Evolutionary conservation across 2,888 invertebrate genomes (phyloP), one percentile per base, ranked within the genome.

Genomic region (Euplagia quadripunctaria): DNA sequence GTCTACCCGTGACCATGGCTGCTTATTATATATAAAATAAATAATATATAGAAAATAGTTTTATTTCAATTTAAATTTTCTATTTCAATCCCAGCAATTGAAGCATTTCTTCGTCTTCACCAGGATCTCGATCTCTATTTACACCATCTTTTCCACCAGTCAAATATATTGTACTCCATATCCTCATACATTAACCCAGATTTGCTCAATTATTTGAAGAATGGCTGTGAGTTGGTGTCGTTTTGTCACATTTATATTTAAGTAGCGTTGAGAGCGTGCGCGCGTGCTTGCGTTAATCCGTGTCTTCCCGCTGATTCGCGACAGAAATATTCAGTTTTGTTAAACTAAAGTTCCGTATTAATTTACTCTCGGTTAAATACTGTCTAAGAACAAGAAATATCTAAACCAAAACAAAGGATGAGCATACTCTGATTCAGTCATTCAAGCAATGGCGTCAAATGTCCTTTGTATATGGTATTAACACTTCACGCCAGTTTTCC

Each of bases 281-380:
- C 86, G 87, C 85, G 81, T 73, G 55, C n/a, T 75, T 68, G 16
- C 31, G 20, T 79, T 91, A 89, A 92, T 89, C 90, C 88, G 73
- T 81, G 82, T 85, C 88, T 89, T 89, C 90, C 90, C 89, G 90
- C 82, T 85, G 87, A 85, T 88, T 90, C 85, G 79, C 86, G 83
- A 84, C 87, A 74, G 78, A 80, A 55, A 67, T 68, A 77, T 71
- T 71, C 61, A 31, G 74, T 58, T 68, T 66, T 66, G 64, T 66
- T 63, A 42, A 31, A 76, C 41, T 41, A 41, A 49, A 55, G 70
- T 74, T 75, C 73, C 73, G 73, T 75, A 67, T 61, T 58, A n/a
- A 17, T 72, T 5, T 16, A 31, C 5, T 12, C 3, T 49, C 8
- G 12, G 12, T 58, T 31, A 12, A 58, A 58, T 58, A 58, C 20